Evolutionary conservation across 2,797 vertebrate species (phyloP), one percentile per base, ranked within the genome.

Genomic region (Sciurus vulgaris): DNA sequence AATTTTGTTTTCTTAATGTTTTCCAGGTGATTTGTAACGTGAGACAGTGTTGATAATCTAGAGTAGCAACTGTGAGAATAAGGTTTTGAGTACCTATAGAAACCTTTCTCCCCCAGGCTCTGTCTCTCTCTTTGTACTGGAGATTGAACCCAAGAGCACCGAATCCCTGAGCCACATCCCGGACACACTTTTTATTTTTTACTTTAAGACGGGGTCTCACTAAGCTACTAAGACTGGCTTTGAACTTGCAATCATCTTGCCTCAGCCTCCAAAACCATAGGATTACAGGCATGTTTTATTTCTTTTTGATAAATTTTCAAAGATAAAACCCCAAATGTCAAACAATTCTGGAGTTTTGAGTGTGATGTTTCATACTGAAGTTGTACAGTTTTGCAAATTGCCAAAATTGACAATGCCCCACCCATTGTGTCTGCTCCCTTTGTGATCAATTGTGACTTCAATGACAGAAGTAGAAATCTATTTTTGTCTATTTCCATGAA

Each of bases 401-500:
- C n/a, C 33, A 18, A 18, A 15, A 5, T 5, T 2, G 11, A 30
- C 33, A 51, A 59, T 4, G 17, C 8, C 17, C 26, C 17, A 10
- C 4, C 18, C 61, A 15, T 9, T 63, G 11, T 38, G 5, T 78
- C 18, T 79, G 6, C 22, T 65, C 17, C 35, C 59, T 72, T n/a
- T 56, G 24, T 67, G 51, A 72, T 83, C 5, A 35, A 38, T 72
- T 95, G 8, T 73, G 76, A 76, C 33, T 70, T 81, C 67, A 35
- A 1, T 26, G 47, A 70, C 63, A 92, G 49, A 89, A 11, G 41
- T 5, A 47, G 47, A 7, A 49, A 65, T 35, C 17, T 67, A 5
- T n/a, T 91, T 96, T 83, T 85, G 28, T 67, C 59, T 84, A 3
- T 95, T 72, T 76, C 33, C 15, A 44, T 24, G 13, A 84, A 67